Percentiles rank a stretch among this genome's conserved stretches.
phyloP scores from a whole-genome alignment of 2,888 invertebrate species.

The Trichogramma dendrolimi region DNA sequence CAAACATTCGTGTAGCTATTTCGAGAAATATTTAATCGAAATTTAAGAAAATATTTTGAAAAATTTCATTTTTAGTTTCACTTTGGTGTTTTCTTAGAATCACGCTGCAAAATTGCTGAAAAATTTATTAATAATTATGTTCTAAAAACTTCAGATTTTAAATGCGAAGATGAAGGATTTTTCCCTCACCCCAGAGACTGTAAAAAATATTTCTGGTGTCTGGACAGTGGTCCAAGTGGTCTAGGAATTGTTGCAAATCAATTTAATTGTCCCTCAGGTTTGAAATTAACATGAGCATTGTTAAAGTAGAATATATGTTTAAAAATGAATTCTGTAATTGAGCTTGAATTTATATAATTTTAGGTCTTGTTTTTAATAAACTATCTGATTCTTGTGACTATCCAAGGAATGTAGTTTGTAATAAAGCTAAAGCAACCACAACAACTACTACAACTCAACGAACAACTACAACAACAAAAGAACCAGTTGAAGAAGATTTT shows the following conservation, averaged over 20 bases:
- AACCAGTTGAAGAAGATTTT: constrained; percentile 52
- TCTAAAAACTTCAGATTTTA: constrained; percentile 64
- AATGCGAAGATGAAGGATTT: constrained; percentile 90
- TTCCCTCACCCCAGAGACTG: constrained; percentile 88
- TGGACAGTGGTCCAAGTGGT: constrained; percentile 83
- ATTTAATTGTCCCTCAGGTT: constrained; percentile 87
- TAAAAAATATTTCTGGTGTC: constrained; percentile 92
- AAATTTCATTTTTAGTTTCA: not conserved
- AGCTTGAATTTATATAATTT: constrained; percentile 6
- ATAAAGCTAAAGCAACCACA: constrained; percentile 58
- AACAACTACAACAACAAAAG: constrained; percentile 53
- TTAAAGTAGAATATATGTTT: constrained; percentile 6
- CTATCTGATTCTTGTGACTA: constrained; percentile 90
- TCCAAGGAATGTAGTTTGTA: constrained; percentile 80
- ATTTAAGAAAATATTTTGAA: not conserved
- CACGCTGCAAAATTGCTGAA: not conserved
- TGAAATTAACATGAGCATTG: constrained; percentile 10
- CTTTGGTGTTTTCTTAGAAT: not conserved
- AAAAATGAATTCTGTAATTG: constrained; percentile 6
- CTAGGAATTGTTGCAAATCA: constrained; percentile 87
- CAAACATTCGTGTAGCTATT: too few species aligned
- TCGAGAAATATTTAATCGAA: too few species aligned
- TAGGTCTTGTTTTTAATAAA: constrained; percentile 85
- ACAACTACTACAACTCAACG: constrained; percentile 53
- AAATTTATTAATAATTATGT: not conserved